Evolutionary conservation across 2,113 vertebrate species (phyloP), one percentile per base, ranked within the genome.

Genomic region (Sceloporus tristichus): DNA sequence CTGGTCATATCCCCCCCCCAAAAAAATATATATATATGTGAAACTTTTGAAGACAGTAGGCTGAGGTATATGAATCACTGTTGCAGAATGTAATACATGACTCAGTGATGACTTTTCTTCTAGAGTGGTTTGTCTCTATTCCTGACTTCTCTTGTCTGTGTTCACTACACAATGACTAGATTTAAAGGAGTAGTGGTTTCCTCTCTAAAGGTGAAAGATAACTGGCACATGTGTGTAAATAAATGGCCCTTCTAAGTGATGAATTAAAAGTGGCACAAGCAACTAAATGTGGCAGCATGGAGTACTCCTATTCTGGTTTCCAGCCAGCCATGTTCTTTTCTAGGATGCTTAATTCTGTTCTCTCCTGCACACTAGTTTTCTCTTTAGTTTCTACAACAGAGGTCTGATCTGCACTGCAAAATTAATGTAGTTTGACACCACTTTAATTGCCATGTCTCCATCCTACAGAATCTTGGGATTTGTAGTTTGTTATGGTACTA

Each of bases 31-130:
- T 34, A 34, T 34, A 74, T 65, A 23, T 1, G 19, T 59, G 74
- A 38, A 70, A 56, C 74, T 70, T 84, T 83, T 76, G 59, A 29
- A 0, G 18, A 21, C 25, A 23, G 74, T 92, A 34, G 77, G 68
- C 5, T 92, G n/a, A n/a, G 38, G 40, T 87, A 84, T 0, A 0
- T 89, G 88, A 90, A 88, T 62, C 40, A 84, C 2, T 0, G 0
- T 56, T 83, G 75, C 18, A 0, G 54, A 77, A 75, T 82, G 73
- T 70, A 70, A 62, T 71, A 71, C 34, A 70, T 90, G 88, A 90
- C 62, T 90, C 88, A 90, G 79, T 27, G 29, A 62, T 83, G 62
- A 78, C 79, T 90, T 85, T 85, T 84, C 88, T 91, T 85, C 75
- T 56, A 78, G 73, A 71, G 65, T 29, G 53, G 86, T 71, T 71